Evolutionary conservation across 2,113 vertebrate species (phyloP), one percentile per base, ranked within the genome.

Genomic region (Callocephalon fimbriatum): DNA sequence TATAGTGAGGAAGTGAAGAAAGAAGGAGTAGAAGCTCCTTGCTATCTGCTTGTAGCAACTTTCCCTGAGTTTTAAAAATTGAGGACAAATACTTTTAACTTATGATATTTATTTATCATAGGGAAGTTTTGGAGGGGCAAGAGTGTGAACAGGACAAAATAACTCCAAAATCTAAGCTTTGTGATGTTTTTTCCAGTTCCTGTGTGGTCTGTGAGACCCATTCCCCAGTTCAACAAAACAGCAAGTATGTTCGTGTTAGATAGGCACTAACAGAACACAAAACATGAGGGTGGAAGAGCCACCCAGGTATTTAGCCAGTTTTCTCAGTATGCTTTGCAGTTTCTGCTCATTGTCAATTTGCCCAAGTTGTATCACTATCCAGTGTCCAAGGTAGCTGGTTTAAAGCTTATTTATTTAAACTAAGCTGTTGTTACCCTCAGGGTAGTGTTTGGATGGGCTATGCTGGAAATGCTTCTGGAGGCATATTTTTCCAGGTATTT

Each of bases 1-100:
- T 59, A 38, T 71, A 38, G 27, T 61, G 68, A 86, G 25, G 15
- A 66, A 56, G 31, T 10, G 4, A 1, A 4, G 65, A 56, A 50
- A 53, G 48, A 54, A 26, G 2, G 22, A 17, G 9, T n/a, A 47
- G 71, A 82, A 83, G 48, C 78, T 70, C n/a, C 48, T 82, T 90
- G 25, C 91, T 88, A 95, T 95, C 86, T 90, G 79, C 82, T 92
- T 67, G 37, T 37, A 53, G n/a, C n/a, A 73, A 48, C 53, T 79
- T 86, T 11, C 21, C 8, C 50, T 74, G 75, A 83, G 92, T 95
- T 92, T 76, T 77, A 90, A 95, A 73, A 90, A 37, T 27, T 26
- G 40, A 66, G 10, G 22, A n/a, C 7, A 82, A 76, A 26, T 53
- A 25, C 10, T 79, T 92, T 82, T 93, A 37, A 80, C 7, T 51